Evolutionary conservation across 2,113 vertebrate species (phyloP).

Genomic region (Hippocampus barbouri): DNA sequence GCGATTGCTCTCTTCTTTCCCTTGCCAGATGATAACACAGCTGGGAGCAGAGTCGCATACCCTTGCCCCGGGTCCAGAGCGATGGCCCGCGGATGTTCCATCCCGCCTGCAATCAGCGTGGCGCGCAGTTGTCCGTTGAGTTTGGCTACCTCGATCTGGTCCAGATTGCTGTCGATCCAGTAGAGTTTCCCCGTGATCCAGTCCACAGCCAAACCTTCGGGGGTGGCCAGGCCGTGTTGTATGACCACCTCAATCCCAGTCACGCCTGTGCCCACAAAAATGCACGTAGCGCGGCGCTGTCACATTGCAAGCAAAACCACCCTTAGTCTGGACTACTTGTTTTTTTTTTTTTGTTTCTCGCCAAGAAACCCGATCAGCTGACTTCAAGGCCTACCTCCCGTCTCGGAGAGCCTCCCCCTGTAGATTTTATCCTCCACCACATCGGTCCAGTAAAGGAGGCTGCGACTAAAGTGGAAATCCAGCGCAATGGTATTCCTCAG

Average conservation of each 20-base stretch:
- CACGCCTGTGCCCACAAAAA: slow-evolving; percentile 75
- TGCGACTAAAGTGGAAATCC: slow-evolving; percentile 95
- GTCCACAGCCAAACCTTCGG: slow-evolving; percentile 94
- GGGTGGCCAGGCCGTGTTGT: slow-evolving; percentile 93
- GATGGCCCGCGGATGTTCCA: slow-evolving; percentile 96
- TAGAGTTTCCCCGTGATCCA: slow-evolving; percentile 98
- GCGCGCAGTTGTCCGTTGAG: slow-evolving; percentile 90
- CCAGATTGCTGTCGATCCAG: slow-evolving; percentile 98
- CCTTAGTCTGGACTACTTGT: slow-evolving; percentile 8
- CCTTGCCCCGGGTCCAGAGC: slow-evolving; percentile 93
- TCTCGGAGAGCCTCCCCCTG: slow-evolving; percentile 89
- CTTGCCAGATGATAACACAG: background rate
- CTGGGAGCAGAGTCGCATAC: slow-evolving; percentile 62
- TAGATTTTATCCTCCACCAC: slow-evolving; percentile 99
- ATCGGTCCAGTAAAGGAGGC: slow-evolving; percentile 97
- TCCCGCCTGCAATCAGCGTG: slow-evolving; percentile 91
- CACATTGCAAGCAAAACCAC: background rate
- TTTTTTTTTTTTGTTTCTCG: background rate
- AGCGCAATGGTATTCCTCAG: slow-evolving; percentile 95
- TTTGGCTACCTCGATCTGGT: slow-evolving; percentile 96
- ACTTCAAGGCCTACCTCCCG: slow-evolving; percentile 77
- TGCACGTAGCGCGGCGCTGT: too few relatives aligned
- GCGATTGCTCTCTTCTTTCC: too few relatives aligned
- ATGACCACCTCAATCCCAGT: slow-evolving; percentile 90
- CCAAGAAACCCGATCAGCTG: slow-evolving; percentile 22